These are phyloP conservation scores for Oncorhynchus kisutch DNA, from an alignment of 2,113 vertebrate species.

Conservation along the genomic window DNA sequence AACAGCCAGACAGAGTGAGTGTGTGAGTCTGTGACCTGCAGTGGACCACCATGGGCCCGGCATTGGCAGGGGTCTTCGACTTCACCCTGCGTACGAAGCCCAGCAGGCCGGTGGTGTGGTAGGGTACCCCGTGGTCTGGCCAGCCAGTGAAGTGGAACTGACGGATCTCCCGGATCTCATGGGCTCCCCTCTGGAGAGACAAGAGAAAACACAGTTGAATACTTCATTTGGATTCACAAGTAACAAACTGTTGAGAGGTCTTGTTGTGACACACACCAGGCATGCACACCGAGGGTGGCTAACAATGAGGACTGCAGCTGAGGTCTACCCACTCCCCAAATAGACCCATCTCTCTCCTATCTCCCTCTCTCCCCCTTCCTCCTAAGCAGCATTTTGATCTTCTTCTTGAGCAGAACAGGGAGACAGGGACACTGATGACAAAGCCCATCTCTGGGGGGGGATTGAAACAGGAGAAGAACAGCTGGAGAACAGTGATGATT, in stretches of 20 bases:
- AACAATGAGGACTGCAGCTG: too few relatives aligned
- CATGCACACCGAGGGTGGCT: too few relatives aligned
- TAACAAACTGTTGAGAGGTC: slow-evolving; percentile 2
- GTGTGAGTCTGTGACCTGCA: slow-evolving; percentile 75
- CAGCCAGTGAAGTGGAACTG: slow-evolving; percentile 98
- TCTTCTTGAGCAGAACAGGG: neutral
- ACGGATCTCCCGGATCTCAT: slow-evolving; percentile 94
- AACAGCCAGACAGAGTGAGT: too few relatives aligned
- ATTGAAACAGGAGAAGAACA: slow-evolving; percentile 17
- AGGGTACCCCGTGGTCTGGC: slow-evolving; percentile 95
- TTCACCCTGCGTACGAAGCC: slow-evolving; percentile 94
- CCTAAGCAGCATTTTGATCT: slow-evolving; percentile 16
- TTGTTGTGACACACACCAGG: neutral
- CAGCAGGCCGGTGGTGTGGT: slow-evolving; percentile 91
- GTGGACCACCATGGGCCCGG: slow-evolving; percentile 88
- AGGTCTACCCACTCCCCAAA: neutral
- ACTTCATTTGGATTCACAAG: neutral
- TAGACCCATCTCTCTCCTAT: neutral
- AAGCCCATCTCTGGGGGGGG: slow-evolving; percentile 13
- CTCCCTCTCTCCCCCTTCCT: neutral
- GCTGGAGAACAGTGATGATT: slow-evolving; percentile 28
- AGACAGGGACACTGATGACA: slow-evolving; percentile 7
- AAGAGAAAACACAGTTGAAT: slow-evolving; percentile 1
- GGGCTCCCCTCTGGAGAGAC: slow-evolving; percentile 81
- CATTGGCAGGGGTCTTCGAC: slow-evolving; percentile 84